Conservation (phyloP, 2,113 vertebrate species). For the human region DNA sequence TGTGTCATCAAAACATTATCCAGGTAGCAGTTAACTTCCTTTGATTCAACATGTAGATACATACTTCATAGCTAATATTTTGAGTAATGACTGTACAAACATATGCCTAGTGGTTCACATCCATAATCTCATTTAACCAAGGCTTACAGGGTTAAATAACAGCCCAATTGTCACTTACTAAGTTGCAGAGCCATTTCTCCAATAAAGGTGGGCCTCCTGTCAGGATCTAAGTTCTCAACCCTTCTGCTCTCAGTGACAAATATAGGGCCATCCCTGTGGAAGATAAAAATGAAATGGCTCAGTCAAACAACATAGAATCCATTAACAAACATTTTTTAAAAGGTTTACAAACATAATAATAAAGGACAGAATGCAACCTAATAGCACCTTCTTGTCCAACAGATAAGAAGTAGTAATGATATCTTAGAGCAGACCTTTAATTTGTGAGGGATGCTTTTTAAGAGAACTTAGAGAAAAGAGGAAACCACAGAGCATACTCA, state of each 20-base stretch:
- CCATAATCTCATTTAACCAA: background rate
- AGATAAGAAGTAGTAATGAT: conserved; percentile 5
- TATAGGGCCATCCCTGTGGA: background rate
- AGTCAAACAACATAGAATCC: background rate
- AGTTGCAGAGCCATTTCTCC: background rate
- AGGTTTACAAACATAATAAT: background rate
- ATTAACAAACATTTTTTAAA: background rate
- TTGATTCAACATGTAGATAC: background rate
- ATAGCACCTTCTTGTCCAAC: background rate
- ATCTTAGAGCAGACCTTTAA: conserved; percentile 33
- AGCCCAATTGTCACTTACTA: background rate
- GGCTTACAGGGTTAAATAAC: background rate
- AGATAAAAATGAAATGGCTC: background rate
- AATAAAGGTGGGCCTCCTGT: background rate
- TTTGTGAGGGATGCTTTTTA: background rate
- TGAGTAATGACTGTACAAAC: background rate
- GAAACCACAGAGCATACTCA: conserved; percentile 13
- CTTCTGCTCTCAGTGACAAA: background rate
- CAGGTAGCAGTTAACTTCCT: background rate
- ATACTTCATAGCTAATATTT: background rate
- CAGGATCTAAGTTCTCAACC: background rate
- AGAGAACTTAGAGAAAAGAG: conserved; percentile 31
- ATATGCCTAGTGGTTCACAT: background rate
- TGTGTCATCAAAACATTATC: background rate
- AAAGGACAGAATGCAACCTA: background rate